Evolutionary conservation across 2,113 vertebrate genomes (phyloP).

Genomic region (Delphinus delphis): DNA sequence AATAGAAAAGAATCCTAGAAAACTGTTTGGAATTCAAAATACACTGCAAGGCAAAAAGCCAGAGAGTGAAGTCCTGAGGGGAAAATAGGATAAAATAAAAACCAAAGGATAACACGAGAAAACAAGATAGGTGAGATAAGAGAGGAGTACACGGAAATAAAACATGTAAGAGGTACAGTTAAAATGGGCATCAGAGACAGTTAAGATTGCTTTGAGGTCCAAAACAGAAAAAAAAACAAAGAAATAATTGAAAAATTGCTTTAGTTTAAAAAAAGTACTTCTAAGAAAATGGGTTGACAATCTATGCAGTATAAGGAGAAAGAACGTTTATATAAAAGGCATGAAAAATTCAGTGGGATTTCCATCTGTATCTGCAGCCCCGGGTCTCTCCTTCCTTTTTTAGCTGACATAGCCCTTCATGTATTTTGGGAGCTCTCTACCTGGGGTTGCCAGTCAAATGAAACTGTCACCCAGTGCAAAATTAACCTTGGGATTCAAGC

Average conservation of each 20-base stretch:
- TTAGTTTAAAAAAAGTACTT: not conserved
- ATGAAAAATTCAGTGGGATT: not conserved
- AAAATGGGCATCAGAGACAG: not conserved
- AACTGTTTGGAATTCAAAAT: not conserved
- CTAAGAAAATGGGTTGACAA: not conserved
- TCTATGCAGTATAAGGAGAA: not conserved
- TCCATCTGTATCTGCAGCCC: not conserved
- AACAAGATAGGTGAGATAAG: not conserved
- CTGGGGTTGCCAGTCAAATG: not conserved
- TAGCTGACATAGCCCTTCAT: not conserved
- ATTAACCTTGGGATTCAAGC: not conserved
- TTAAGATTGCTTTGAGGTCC: not conserved
- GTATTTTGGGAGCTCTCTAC: not conserved
- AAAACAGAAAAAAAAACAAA: not conserved
- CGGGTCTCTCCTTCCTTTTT: not conserved
- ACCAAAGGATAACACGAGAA: not conserved
- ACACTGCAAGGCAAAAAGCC: no score
- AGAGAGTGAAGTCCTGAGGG: not conserved
- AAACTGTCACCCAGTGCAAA: not conserved
- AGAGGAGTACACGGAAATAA: not conserved
- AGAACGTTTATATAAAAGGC: not conserved
- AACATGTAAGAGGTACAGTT: no score
- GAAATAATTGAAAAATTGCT: not conserved
- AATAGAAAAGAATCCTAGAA: not conserved
- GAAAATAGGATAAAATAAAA: not conserved